Conservation (phyloP, 2,113 vertebrate species). For the Crotalus helleri region DNA sequence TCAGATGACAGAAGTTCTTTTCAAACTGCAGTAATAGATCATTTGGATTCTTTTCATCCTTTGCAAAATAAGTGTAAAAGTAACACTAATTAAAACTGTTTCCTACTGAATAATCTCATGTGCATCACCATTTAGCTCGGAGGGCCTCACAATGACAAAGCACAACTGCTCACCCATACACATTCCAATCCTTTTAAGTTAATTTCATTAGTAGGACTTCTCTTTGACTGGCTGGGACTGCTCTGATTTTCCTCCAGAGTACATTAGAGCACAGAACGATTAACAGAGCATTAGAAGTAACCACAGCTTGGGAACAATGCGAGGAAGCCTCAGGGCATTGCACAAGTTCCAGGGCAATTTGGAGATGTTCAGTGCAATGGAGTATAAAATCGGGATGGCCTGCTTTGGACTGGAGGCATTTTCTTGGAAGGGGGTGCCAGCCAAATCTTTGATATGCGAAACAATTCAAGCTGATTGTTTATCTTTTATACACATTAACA, state of each 20-base stretch:
- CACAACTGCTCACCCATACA: constrained; percentile 41
- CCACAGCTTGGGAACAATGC: constrained; percentile 70
- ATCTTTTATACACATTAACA: neutral
- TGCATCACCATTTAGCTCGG: constrained; percentile 58
- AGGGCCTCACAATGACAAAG: constrained; percentile 56
- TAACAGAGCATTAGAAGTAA: constrained; percentile 71
- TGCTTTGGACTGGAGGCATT: constrained; percentile 71
- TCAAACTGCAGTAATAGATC: constrained; percentile 39
- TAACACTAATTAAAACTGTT: constrained; percentile 68
- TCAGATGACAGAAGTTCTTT: constrained; percentile 12
- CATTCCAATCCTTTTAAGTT: constrained; percentile 58
- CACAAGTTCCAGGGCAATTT: constrained; percentile 72
- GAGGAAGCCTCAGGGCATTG: constrained; percentile 64
- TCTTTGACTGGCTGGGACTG: constrained; percentile 59
- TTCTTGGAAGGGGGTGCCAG: constrained; percentile 71
- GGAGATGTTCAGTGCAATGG: constrained; percentile 78
- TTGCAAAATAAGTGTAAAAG: constrained; percentile 57
- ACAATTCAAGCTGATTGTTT: constrained; percentile 77
- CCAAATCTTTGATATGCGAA: constrained; percentile 75
- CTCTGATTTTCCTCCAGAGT: constrained; percentile 62
- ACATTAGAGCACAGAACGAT: constrained; percentile 67
- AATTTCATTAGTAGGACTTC: constrained; percentile 66
- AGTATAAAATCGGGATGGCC: constrained; percentile 76
- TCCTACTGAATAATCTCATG: constrained; percentile 64
- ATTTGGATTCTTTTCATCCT: constrained; percentile 56